Percentiles rank a stretch among this genome's conserved stretches.
phyloP scores from a whole-genome alignment of 2,797 vertebrate genomes.

The Eremophila alpestris region DNA sequence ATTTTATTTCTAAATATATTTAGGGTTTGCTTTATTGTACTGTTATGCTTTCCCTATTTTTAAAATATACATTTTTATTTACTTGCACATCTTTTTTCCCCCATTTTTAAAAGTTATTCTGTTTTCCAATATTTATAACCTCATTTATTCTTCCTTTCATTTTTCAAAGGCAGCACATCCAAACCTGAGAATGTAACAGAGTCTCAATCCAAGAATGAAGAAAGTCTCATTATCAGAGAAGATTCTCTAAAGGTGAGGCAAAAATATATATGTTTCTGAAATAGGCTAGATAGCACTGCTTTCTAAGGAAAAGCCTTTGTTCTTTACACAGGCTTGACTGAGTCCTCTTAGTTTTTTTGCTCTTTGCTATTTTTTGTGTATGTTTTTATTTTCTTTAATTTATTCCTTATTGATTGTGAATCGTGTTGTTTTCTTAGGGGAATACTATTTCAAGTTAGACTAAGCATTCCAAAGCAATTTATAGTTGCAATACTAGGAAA shows the following conservation, averaged over 20 bases:
- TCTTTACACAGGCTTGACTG: neutral
- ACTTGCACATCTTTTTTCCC: neutral
- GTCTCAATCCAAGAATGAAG: neutral
- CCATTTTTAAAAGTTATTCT: neutral
- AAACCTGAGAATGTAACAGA: neutral
- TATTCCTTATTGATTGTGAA: neutral
- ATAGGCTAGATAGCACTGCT: neutral
- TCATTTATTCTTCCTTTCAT: neutral
- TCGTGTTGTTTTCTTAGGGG: neutral
- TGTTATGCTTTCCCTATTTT: neutral
- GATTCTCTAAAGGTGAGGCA: constrained; percentile 90
- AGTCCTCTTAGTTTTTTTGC: neutral
- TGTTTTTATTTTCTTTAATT: neutral
- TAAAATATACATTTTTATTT: neutral
- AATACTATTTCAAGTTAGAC: neutral
- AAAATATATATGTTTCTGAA: neutral
- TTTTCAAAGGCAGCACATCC: constrained; percentile 23
- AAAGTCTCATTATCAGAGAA: constrained; percentile 79
- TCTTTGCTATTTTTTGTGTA: neutral
- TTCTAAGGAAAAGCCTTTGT: neutral
- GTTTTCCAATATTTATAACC: neutral
- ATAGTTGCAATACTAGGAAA: neutral
- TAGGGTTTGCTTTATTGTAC: neutral
- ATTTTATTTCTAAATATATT: neutral
- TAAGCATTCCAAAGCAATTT: neutral